Conservation (phyloP, 2,888 invertebrate species). For the Pseudoips prasinana region DNA sequence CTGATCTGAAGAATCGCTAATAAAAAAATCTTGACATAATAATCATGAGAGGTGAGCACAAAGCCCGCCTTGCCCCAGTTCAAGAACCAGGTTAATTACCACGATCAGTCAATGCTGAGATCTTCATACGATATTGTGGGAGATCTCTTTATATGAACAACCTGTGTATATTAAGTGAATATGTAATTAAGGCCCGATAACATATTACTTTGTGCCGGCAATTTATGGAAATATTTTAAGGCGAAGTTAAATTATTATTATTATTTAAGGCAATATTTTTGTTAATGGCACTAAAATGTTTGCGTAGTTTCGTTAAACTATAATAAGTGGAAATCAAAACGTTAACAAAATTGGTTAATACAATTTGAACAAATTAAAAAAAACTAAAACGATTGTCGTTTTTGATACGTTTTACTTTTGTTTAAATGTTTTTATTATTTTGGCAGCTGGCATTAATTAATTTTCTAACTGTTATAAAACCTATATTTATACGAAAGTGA, state of each 20-base stretch:
- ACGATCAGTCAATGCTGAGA: constrained; percentile 55
- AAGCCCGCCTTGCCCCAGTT: constrained; percentile 50
- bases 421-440: too few relatives aligned
- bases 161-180: constrained; percentile 44
- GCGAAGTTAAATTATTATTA: constrained; percentile 1
- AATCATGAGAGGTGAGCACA: constrained; percentile 38
- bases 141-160: constrained; percentile 44
- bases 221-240: constrained; percentile 24
- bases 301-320: too few relatives aligned
- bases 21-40: constrained; percentile 41
- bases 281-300: too few relatives aligned
- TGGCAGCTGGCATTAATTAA: too few relatives aligned
- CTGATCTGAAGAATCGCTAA: neutral
- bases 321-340: too few relatives aligned
- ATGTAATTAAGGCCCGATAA: constrained; percentile 38
- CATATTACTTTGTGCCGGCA: constrained; percentile 33
- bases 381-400: too few relatives aligned
- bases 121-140: constrained; percentile 49
- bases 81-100: constrained; percentile 46
- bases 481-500: too few relatives aligned
- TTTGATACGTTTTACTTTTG: too few relatives aligned
- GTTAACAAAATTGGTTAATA: too few relatives aligned
- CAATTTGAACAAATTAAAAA: too few relatives aligned
- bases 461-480: too few relatives aligned
- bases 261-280: too few relatives aligned